Base-by-base conservation (phyloP, 2,888 invertebrate species). In the Strigamia transsilvanica region DNA sequence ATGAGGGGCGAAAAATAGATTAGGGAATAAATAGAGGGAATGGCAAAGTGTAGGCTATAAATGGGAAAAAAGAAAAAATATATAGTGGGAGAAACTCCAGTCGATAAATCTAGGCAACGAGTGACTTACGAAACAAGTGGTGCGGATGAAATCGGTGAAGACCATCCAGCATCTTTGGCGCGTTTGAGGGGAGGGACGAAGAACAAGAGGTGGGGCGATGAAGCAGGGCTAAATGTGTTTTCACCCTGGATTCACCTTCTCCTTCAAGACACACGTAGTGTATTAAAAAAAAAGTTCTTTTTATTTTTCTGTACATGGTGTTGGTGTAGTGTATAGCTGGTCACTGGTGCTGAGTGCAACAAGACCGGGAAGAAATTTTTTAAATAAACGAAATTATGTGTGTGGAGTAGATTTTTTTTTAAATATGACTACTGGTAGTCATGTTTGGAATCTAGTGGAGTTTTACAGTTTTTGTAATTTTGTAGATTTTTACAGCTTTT, bases 41-140 rank as follows among this genome's bases (percentile, higher is more conserved):
- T 34, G 7, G 34, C 34, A 34, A 34, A 34, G 34, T 46, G 46
- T 46, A 46, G 46, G 13, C 6, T 13, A n/a, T 15, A 51, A n/a
- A 51, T 6, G 23, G 27, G 15, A n/a, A n/a, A n/a, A 66, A 27
- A 27, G 32, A 34, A 34, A 34, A 34, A 34, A 34, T 7, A 34
- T 34, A 34, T n/a, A 51, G 51, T n/a, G 4, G 6, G 23, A 66
- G 23, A 66, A 66, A 66, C 27, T 66, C 10, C 23, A 66, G 66
- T 66, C 66, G 66, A 66, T 66, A 66, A 66, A 66, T 66, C 66
- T 23, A 66, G 66, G 66, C 66, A 66, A 66, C 66, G 66, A 66
- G 66, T 66, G 66, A 66, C 66, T 66, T 66, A 66, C 66, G 66
- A 66, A 66, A 66, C 66, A 66, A 66, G 66, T 66, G 66, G 66